These are phyloP conservation scores for Diglossa brunneiventris DNA, from an alignment of 2,113 vertebrate species.

Conservation along the genomic window DNA sequence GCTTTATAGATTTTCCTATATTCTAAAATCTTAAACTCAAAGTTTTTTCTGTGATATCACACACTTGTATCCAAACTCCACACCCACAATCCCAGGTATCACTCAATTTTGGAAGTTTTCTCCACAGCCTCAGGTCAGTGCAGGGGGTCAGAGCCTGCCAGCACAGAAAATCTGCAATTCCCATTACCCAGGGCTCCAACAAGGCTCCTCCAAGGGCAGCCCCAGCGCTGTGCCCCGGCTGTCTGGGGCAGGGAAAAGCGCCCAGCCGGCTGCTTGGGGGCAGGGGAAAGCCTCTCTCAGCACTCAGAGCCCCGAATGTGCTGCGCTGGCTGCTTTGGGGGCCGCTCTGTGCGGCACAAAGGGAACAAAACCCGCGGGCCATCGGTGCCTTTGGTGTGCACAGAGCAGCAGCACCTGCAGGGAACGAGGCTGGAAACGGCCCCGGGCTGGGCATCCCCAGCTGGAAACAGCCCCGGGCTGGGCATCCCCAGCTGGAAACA, in stretches of 20 bases:
- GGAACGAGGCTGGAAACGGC: no score
- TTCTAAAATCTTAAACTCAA: neutral
- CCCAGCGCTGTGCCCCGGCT: neutral
- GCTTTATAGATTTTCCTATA: neutral
- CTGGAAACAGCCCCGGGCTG: neutral
- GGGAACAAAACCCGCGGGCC: neutral
- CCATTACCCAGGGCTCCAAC: neutral
- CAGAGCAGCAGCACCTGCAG: no score
- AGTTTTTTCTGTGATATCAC: neutral
- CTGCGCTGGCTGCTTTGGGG: slow-evolving; percentile 59
- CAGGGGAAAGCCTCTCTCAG: slow-evolving; percentile 55
- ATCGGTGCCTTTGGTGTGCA: neutral
- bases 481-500: neutral
- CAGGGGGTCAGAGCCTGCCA: no score
- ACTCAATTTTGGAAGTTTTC: neutral
- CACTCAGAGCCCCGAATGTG: slow-evolving; percentile 41
- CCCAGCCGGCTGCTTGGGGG: neutral
- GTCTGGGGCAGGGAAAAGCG: neutral
- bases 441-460: neutral
- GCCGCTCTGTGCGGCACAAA: neutral
- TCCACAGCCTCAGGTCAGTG: neutral
- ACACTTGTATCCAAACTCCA: neutral
- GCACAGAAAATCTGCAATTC: neutral
- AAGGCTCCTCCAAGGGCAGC: neutral
- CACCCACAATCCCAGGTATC: no score